phyloP scores from a whole-genome alignment of 2,113 vertebrate genomes.

The Scatophagus argus region DNA sequence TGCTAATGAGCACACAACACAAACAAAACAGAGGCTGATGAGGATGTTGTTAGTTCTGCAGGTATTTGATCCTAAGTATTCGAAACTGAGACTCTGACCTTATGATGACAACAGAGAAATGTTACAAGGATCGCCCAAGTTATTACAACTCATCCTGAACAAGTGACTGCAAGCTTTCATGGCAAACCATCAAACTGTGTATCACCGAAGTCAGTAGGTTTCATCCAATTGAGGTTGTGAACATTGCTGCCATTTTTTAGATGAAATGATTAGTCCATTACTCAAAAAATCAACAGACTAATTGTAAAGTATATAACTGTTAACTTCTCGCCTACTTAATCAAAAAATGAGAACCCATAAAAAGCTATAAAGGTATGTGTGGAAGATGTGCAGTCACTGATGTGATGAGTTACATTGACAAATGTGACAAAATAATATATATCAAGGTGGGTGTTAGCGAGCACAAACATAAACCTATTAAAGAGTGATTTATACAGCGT shows the following conservation, averaged over 20 bases:
- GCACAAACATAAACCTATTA: slow-evolving; percentile 41
- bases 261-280: not conserved
- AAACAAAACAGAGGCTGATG: not conserved
- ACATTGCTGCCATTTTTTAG: too few species aligned
- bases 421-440: slow-evolving; percentile 11
- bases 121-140: not conserved
- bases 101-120: not conserved
- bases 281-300: not conserved
- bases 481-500: slow-evolving; percentile 50
- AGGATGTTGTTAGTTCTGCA: too few species aligned
- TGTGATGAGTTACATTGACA: slow-evolving; percentile 26
- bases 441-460: slow-evolving; percentile 32
- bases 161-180: not conserved
- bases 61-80: not conserved
- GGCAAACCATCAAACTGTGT: not conserved
- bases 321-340: not conserved
- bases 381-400: slow-evolving; percentile 15
- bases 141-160: too few species aligned
- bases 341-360: not conserved
- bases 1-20: not conserved
- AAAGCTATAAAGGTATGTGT: not conserved
- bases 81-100: not conserved
- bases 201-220: not conserved
- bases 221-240: not conserved
- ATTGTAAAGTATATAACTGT: not conserved